Evolutionary conservation across 2,113 vertebrate species (phyloP), one percentile per base, ranked within the genome.

Genomic region (Cercocebus atys): DNA sequence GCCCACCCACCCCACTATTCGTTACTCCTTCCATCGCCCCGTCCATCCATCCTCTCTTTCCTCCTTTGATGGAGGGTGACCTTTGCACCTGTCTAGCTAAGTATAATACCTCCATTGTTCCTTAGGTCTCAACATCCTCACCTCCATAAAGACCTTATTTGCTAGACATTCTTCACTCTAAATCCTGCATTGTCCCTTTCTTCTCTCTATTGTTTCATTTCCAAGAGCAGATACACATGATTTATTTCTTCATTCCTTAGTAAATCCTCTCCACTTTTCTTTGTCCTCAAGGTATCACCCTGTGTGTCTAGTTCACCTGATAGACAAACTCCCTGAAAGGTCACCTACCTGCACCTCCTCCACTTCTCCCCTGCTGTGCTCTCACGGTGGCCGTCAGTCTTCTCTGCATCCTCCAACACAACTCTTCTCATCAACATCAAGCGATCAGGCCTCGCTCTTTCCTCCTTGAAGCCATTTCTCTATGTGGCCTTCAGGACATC

Each of bases 281-380:
- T 47, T 43, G 22, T 78, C 64, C 59, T 72, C 27, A 35, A 50
- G 32, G 55, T 6, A 3, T 27, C 16, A n/a, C 38, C 43, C 5
- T 1, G 0, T 50, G 43, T 4, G 2, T 64, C 66, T 70, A 40
- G 45, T 23, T 64, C 76, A 30, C 68, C 76, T 64, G 57, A n/a
- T 2, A 70, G 35, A 10, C 30, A 75, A 80, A 40, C 14, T 38
- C 75, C 43, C 30, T 35, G 61, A 40, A 68, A 40, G 45, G 35
- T 66, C 1, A 32, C 18, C 17, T 3, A 0, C 16, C 0, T 2
- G 1, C 35, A 10, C 13, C 1, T 2, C 3, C 70, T 40, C 13
- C n/a, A 3, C 7, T 27, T 38, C 73, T 30, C 59, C 52, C 5
- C 7, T 25, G 22, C n/a, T 32, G 2, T 2, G 1, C 4, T 9